Percentiles rank a stretch among this genome's conserved stretches.
phyloP scores from a whole-genome alignment of 2,888 invertebrate species.

The Thalpophila matura region DNA sequence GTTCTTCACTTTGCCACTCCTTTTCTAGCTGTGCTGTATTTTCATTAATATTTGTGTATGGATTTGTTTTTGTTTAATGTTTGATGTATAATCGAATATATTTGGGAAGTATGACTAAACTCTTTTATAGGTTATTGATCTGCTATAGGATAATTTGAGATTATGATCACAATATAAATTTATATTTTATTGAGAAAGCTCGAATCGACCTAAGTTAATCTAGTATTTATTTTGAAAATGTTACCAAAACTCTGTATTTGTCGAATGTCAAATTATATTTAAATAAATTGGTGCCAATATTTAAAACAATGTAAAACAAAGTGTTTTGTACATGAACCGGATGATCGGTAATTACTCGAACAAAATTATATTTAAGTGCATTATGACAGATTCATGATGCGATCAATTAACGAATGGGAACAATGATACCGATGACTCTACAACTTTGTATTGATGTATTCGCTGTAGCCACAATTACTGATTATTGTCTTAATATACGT shows the following conservation, averaged over 20 bases:
- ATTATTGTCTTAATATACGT: conserved; percentile 32
- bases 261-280: conserved; percentile 63
- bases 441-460: conserved; percentile 44
- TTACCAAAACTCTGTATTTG: conserved; percentile 51
- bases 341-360: conserved; percentile 66
- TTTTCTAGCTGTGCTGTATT: conserved; percentile 38
- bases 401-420: conserved; percentile 82
- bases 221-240: conserved; percentile 40
- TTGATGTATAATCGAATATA: conserved; percentile 63
- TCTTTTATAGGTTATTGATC: conserved; percentile 45
- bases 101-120: conserved; percentile 67
- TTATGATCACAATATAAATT: conserved; percentile 41
- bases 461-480: conserved; percentile 47
- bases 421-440: conserved; percentile 76
- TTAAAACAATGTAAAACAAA: conserved; percentile 41
- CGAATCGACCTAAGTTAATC: conserved; percentile 45
- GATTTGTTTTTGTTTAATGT: conserved; percentile 55
- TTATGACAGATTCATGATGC: conserved; percentile 64
- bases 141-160: conserved; percentile 44
- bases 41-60: conserved; percentile 50
- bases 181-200: conserved; percentile 41
- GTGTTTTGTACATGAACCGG: conserved; percentile 55
- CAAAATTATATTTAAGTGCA: conserved; percentile 59
- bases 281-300: conserved; percentile 82
- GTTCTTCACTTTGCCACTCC: conserved; percentile 9